Base-by-base conservation (phyloP, 92 coral and sea anemone species). In the Porites lobata region DNA sequence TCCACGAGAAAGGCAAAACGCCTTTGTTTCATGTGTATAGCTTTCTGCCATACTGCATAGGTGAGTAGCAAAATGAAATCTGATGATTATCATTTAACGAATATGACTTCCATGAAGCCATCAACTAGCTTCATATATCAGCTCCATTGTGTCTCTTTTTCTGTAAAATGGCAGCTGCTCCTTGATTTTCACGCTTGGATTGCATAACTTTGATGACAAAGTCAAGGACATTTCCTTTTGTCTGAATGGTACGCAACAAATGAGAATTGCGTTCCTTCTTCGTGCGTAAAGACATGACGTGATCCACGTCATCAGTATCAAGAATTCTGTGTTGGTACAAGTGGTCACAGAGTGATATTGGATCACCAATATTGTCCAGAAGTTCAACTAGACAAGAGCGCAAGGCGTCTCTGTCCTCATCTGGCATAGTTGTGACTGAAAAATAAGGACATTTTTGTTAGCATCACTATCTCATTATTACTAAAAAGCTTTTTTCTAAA, bases 221-320 rank as follows among this genome's bases (percentile, higher is more conserved):
- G 43, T 75, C 88, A 43, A 84, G 59, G 62, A 84, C n/a, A 26
- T 84, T 72, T 8, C 88, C 88, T 64, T 81, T 74, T 9, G 74
- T 72, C 61, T 26, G 53, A 65, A 84, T 12, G 47, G 47, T 32
- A 47, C 72, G 51, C 58, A 84, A 50, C 13, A 84, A 6, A 47
- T 52, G 0, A 2, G 72, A 72, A 50, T 73, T 75, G 51, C 65
- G 88, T 4, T 84, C 72, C 58, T 7, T 72, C 13, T 24, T 72
- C 64, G 7, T 59, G 0, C 21, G 1, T 7, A 59, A 43, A 14
- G 9, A 12, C 19, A 4, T 3, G 1, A 84, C 51, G 13, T 84
- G 11, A 0, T 73, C 81, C 63, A 84, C 3, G 29, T 84, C 88
- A 43, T 19, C 74, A 5, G 8, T 1, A 2, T 73, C 74, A 20